Evolutionary conservation across 1,140 invertebrate genomes (phyloP), one percentile per base, ranked within the genome.

Genomic region (Trachymyrmex septentrionalis): DNA sequence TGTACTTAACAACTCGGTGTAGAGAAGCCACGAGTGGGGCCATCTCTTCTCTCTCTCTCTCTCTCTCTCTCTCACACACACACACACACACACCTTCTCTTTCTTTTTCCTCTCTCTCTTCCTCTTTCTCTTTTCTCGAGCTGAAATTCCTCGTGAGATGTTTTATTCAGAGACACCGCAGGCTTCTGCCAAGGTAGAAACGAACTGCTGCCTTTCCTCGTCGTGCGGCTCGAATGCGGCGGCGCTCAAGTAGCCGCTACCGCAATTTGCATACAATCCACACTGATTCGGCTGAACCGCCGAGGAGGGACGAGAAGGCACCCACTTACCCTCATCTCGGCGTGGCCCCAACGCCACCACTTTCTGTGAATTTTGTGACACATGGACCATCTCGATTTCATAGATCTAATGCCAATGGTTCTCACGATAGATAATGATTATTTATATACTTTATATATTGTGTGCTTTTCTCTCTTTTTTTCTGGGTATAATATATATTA

Each of bases 141-240:
- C 91, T 92, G 91, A 93, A 95, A 94, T 95, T 95, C 92, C 93
- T 92, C 91, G 90, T 72, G 87, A 93, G 94, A 95, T 95, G 94
- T 95, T 95, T 95, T 95, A 95, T 95, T 95, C 94, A 95, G 92
- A 92, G 93, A 95, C 92, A 94, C 93, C 93, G 91, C 93, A 92
- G 92, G 92, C 93, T 90, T 92, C 91, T 90, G 86, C 90, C 91
- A 90, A 88, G 89, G 89, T 90, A 91, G 92, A 90, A 90, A 91
- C 91, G 91, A 88, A 92, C 89, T 88, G 91, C 72, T 87, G 88
- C 88, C 91, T 78, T 91, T 88, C 86, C 88, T 87, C 91, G 88
- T 89, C 30, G 89, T 89, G 90, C 92, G 87, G 89, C 92, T 94
- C 92, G 92, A 30, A 30, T 30, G 30, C 30, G 30, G 30, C 30